A percentile compares a stretch with the other conserved stretches of the same genome.
Evolutionary conservation across 2,113 vertebrate genomes (phyloP).

Genomic region (Saiga tatarica): DNA sequence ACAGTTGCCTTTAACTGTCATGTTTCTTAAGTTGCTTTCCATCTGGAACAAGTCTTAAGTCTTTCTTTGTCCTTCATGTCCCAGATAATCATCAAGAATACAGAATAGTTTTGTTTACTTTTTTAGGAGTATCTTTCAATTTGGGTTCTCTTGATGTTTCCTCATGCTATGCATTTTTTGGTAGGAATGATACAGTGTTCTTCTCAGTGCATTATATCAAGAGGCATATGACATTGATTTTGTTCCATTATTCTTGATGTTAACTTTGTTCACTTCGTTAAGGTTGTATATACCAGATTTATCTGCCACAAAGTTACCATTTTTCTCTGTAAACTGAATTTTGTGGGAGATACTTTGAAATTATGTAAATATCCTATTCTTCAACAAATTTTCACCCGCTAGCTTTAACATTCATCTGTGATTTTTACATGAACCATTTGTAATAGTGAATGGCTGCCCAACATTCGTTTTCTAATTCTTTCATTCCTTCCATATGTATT

Average conservation of each 20-base stretch:
- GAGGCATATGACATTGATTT: not conserved
- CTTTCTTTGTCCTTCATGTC: not conserved
- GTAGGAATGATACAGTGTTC: not conserved
- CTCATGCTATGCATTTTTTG: not conserved
- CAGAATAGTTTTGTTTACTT: not conserved
- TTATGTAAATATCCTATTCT: not conserved
- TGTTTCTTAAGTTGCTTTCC: not conserved
- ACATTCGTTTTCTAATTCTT: slow-evolving; percentile 7
- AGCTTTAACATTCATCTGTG: not conserved
- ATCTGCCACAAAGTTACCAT: not conserved
- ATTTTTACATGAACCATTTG: not conserved
- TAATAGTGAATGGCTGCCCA: not conserved
- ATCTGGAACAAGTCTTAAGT: not conserved
- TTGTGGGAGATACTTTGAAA: not conserved
- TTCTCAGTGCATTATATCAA: not conserved
- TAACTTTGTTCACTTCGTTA: not conserved
- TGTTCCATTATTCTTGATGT: not conserved
- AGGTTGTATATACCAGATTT: not conserved
- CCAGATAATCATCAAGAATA: not conserved
- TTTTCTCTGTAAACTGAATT: slow-evolving; percentile 3
- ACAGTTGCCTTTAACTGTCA: not conserved
- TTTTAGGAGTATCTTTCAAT: not conserved
- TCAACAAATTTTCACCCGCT: not conserved
- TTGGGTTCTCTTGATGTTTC: not conserved
- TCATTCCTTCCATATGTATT: not conserved